These are phyloP conservation scores for Liopterus haemorrhoidalis DNA, from an alignment of 2,888 invertebrate species.

Conservation along the genomic window DNA sequence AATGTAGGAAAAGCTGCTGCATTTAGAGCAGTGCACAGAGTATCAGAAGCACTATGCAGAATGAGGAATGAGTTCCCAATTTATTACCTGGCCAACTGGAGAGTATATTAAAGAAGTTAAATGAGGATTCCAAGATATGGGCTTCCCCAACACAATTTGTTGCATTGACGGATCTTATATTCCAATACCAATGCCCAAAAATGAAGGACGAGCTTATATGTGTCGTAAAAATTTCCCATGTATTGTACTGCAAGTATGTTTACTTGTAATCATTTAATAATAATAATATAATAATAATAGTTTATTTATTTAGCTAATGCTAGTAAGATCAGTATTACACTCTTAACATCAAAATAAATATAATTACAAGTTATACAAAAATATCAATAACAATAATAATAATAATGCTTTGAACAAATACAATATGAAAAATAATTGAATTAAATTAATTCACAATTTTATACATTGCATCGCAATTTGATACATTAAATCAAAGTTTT, in stretches of 20 bases:
- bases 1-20: constrained; percentile 12
- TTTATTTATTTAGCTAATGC: no score
- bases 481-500: no score
- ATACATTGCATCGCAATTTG: no score
- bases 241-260: constrained; percentile 4
- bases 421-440: no score
- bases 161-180: constrained; percentile 10
- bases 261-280: no score
- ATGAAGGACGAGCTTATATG: constrained; percentile 9
- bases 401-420: no score
- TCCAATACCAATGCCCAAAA: constrained; percentile 9
- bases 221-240: constrained; percentile 12
- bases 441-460: no score
- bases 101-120: constrained; percentile 7
- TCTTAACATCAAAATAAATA: no score
- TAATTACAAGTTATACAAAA: no score
- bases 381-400: no score
- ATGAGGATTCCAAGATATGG: constrained; percentile 5
- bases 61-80: not conserved
- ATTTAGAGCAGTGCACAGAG: constrained; percentile 8
- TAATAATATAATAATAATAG: no score
- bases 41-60: constrained; percentile 6
- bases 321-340: no score
- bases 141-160: constrained; percentile 9
- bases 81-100: constrained; percentile 9